These are phyloP conservation scores for Perognathus longimembris DNA, from an alignment of 2,113 vertebrate species.

Conservation along the genomic window DNA sequence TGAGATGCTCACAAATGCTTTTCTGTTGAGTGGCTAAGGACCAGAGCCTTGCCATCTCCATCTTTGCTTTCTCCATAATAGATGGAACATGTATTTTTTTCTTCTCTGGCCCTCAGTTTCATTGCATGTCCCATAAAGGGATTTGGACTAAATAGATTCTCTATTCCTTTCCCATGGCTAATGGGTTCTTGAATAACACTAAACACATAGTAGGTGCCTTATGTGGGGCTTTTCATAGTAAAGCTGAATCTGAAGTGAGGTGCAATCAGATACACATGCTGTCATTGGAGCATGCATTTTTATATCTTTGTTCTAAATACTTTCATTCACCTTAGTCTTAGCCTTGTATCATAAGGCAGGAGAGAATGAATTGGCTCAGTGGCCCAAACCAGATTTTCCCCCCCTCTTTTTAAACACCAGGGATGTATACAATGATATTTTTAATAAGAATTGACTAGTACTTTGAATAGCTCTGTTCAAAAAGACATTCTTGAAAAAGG, in stretches of 20 bases:
- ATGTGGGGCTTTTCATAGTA: not conserved
- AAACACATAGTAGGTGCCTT: not conserved
- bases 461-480: slow-evolving; percentile 62
- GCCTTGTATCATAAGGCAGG: not conserved
- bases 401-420: slow-evolving; percentile 28
- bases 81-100: not conserved
- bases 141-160: not conserved
- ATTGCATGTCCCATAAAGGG: not conserved
- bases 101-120: not conserved
- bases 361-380: not conserved
- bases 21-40: not conserved
- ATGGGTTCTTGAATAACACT: not conserved
- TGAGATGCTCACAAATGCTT: not conserved
- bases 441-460: slow-evolving; percentile 51
- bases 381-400: not conserved
- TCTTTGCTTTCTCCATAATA: not conserved
- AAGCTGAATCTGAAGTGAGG: not conserved
- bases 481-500: slow-evolving; percentile 64
- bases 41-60: not conserved
- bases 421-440: slow-evolving; percentile 45
- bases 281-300: rapidly evolving
- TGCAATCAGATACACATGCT: not conserved
- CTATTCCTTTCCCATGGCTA: not conserved
- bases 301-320: not conserved
- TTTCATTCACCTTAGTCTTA: not conserved